Evolutionary conservation across 2,113 vertebrate genomes (phyloP), one percentile per base, ranked within the genome.

Genomic region (Anhinga rufa): DNA sequence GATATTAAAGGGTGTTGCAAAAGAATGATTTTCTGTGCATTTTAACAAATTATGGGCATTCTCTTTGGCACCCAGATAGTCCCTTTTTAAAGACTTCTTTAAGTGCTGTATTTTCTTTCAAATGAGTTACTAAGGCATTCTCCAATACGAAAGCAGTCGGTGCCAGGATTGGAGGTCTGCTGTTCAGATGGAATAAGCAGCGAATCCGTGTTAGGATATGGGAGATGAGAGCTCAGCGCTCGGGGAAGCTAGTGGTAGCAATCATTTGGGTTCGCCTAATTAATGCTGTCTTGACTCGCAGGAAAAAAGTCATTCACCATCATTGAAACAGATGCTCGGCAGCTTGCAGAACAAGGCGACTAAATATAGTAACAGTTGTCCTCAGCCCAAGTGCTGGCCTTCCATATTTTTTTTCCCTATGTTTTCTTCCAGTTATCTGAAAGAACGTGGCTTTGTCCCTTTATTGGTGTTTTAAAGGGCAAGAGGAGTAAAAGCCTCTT

Each of bases 351-450:
- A 61, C 80, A 93, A 84, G 88, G 86, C 60, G 0, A 86, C 92
- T 97, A 94, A 97, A 95, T 96, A 95, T 96, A 96, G 93, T 82
- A 97, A 95, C 85, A 72, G 76, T 96, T 94, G 84, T 96, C 85
- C 94, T 46, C 84, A 90, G 55, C 91, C 82, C 92, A 92, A 95
- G 77, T 88, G 87, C 89, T 82, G 71, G 62, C 69, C 86, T 93
- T 93, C 74, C 91, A 90, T 90, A 32, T 57, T 76, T 48, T 36
- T 81, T 77, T 5, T 16, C 15, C n/a, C 21, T 17, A 20, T 82
- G 55, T 91, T 92, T 94, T 93, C 68, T 88, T 72, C 36, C 51
- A 57, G 49, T 82, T 94, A 69, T 36, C 42, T 40, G 48, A 57
- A 75, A 84, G 80, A 82, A 69, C 10, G 7, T 38, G 74, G 40